Conservation (phyloP, 2,113 vertebrate genomes). For the Rostratula benghalensis region DNA sequence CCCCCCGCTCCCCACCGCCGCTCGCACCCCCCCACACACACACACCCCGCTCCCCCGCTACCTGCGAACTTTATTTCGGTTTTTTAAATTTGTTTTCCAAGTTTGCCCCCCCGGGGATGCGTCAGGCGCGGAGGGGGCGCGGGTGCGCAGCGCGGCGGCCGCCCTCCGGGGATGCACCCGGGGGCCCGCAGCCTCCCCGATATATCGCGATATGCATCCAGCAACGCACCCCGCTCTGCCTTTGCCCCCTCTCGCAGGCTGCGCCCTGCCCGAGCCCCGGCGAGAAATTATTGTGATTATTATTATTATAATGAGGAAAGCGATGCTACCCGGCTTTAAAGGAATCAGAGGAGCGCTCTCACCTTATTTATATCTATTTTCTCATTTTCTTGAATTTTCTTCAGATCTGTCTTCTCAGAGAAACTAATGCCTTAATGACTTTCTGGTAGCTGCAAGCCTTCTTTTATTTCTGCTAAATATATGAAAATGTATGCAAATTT, state of each 20-base stretch:
- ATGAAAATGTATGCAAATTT: constrained; percentile 99
- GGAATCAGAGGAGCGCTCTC: constrained; percentile 80
- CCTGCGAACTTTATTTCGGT: background rate
- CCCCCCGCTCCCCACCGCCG: background rate
- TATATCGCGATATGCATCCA: constrained; percentile 31
- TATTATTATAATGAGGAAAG: constrained; percentile 45
- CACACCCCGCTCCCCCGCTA: background rate
- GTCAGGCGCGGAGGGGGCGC: background rate
- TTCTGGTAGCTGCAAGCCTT: constrained; percentile 92
- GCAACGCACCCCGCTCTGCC: background rate
- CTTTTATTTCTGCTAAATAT: constrained; percentile 99
- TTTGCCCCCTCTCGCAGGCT: constrained; percentile 12
- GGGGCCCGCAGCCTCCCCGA: background rate
- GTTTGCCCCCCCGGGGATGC: background rate
- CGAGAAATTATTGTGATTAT: constrained; percentile 61
- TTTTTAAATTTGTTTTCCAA: background rate
- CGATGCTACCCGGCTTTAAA: constrained; percentile 45
- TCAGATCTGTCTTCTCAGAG: constrained; percentile 84
- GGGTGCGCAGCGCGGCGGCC: background rate
- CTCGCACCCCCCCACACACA: too few relatives aligned
- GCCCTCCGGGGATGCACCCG: background rate
- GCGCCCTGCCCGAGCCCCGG: constrained; percentile 7
- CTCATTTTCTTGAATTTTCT: constrained; percentile 76
- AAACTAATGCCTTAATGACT: constrained; percentile 93
- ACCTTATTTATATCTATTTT: constrained; percentile 80